Conservation (phyloP, 2,888 invertebrate species). For the Andrena marginata region DNA sequence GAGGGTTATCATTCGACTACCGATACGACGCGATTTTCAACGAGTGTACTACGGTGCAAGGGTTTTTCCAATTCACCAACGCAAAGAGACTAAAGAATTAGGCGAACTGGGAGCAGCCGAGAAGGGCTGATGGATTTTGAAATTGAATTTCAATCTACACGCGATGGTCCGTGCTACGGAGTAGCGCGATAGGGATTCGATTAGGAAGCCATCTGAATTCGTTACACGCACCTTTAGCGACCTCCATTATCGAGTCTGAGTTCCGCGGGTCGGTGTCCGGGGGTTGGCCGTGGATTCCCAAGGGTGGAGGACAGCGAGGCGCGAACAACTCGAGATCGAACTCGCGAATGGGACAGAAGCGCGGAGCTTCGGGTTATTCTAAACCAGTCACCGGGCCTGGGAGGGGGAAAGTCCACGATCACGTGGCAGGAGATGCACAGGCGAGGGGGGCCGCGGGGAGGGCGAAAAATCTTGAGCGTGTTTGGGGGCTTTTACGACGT, state of each 20-base stretch:
- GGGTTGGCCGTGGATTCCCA: background rate
- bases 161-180: background rate
- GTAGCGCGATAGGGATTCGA: background rate
- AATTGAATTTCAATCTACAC: background rate
- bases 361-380: slow-evolving; percentile 80
- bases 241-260: slow-evolving; percentile 71
- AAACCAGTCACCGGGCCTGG: slow-evolving; percentile 68
- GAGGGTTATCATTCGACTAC: background rate
- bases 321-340: slow-evolving; percentile 70
- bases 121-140: background rate
- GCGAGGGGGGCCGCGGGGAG: slow-evolving; percentile 23
- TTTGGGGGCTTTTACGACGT: slow-evolving; percentile 53
- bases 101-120: background rate
- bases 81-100: background rate
- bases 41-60: too few relatives aligned
- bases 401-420: slow-evolving; percentile 66
- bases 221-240: slow-evolving; percentile 77
- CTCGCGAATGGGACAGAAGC: slow-evolving; percentile 74
- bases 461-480: slow-evolving; percentile 52
- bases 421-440: slow-evolving; percentile 60
- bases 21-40: too few relatives aligned
- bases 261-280: slow-evolving; percentile 18
- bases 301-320: slow-evolving; percentile 23
- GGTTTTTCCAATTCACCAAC: too few relatives aligned
- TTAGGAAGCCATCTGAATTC: slow-evolving; percentile 10